Evolutionary conservation across 2,888 invertebrate genomes (phyloP).

Genomic region (Drosophila fulvimacula): DNA sequence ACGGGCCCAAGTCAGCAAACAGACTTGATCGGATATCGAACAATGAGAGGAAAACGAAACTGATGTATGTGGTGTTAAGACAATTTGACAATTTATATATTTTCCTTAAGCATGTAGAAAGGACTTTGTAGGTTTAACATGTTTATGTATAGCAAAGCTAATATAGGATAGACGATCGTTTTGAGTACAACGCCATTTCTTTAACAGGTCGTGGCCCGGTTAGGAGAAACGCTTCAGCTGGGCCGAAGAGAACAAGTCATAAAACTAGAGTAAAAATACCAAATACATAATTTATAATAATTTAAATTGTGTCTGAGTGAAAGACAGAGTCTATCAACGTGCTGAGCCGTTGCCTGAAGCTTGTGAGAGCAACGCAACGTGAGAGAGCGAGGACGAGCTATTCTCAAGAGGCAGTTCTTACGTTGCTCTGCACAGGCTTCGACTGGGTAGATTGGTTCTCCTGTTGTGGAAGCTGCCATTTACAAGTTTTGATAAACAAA

Average conservation of each 20-base stretch:
- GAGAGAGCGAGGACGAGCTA: slow-evolving; percentile 3
- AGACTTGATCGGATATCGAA: slow-evolving; percentile 12
- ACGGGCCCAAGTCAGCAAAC: neutral
- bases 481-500: slow-evolving; percentile 54
- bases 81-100: neutral
- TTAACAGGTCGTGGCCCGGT: slow-evolving; percentile 14
- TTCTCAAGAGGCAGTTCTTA: slow-evolving; percentile 13
- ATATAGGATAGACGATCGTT: neutral
- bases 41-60: neutral
- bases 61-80: neutral
- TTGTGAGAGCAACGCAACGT: slow-evolving; percentile 49
- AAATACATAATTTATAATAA: slow-evolving; percentile 45
- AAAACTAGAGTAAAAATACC: slow-evolving; percentile 57
- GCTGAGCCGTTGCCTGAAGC: slow-evolving; percentile 46
- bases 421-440: slow-evolving; percentile 46
- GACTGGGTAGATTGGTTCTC: slow-evolving; percentile 24
- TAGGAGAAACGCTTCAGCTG: slow-evolving; percentile 45
- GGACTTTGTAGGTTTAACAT: neutral
- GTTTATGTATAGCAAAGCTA: neutral
- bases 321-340: slow-evolving; percentile 44
- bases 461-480: slow-evolving; percentile 50
- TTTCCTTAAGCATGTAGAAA: neutral
- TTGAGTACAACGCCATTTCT: slow-evolving; percentile 9
- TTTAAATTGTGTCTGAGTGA: slow-evolving; percentile 21
- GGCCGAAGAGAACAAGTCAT: slow-evolving; percentile 61